Evolutionary conservation across 2,888 invertebrate genomes (phyloP).

Genomic region (Cabera pusaria): DNA sequence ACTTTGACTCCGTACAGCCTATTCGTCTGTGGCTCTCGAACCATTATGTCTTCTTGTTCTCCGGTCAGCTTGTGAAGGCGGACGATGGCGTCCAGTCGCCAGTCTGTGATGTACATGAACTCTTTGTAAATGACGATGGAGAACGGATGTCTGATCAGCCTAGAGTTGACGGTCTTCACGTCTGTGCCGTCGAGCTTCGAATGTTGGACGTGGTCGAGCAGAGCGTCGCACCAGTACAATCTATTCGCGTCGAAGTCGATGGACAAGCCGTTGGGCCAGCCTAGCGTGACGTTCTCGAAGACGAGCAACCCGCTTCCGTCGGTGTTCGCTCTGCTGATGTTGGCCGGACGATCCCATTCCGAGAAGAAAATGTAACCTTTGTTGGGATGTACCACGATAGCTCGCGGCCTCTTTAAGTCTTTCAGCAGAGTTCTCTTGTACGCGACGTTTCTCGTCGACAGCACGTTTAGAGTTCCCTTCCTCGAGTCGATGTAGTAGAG

Average conservation of each 20-base stretch:
- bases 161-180: slow-evolving; percentile 93
- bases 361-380: slow-evolving; percentile 97
- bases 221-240: slow-evolving; percentile 98
- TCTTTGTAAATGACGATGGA: slow-evolving; percentile 95
- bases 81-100: slow-evolving; percentile 97
- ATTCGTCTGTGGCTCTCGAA: slow-evolving; percentile 94
- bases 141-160: slow-evolving; percentile 94
- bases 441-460: slow-evolving; percentile 93
- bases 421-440: slow-evolving; percentile 92
- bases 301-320: slow-evolving; percentile 95
- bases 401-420: slow-evolving; percentile 95
- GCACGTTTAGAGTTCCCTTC: slow-evolving; percentile 96
- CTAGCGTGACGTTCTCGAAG: slow-evolving; percentile 95
- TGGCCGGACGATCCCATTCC: slow-evolving; percentile 98
- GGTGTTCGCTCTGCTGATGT: slow-evolving; percentile 95
- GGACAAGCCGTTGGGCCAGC: slow-evolving; percentile 98
- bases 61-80: slow-evolving; percentile 95
- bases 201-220: slow-evolving; percentile 97
- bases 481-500: slow-evolving; percentile 97
- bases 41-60: slow-evolving; percentile 92
- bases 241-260: slow-evolving; percentile 95
- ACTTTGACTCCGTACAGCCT: slow-evolving; percentile 96
- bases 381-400: slow-evolving; percentile 98
- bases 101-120: slow-evolving; percentile 98
- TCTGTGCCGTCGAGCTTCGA: slow-evolving; percentile 95